Base-by-base conservation (phyloP, 1,140 invertebrate genomes). In the Holotrichia oblita region DNA sequence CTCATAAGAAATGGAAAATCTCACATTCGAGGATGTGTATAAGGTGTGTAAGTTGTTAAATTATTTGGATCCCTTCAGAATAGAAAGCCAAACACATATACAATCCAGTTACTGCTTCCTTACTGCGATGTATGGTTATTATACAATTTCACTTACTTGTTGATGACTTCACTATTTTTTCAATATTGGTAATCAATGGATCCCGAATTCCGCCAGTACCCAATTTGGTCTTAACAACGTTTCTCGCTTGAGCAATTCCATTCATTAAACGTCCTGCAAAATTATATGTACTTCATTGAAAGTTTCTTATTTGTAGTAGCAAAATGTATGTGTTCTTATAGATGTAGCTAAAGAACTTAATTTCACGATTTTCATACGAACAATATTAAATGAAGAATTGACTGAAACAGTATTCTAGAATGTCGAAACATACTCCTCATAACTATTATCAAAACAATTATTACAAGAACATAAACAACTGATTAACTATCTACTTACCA, bases 211-310 rank as follows among this genome's bases (percentile, higher is more conserved):
- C 90, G 3, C 87, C 86, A 34, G 85, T 84, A 79, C 90, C 89
- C 24, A 91, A 87, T 87, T 93, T 93, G 73, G 90, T 86, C 48
- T 89, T 88, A 64, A 95, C 84, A 40, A 91, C 86, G 80, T 92
- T 90, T 84, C 93, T 93, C 20, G 91, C 87, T 83, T 94, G 92
- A 12, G 86, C 81, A 83, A 95, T 93, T 76, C 91, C 91, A 77
- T 90, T 89, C 76, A 94, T 89, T 40, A 94, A 87, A 78, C 91
- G 89, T 85, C 89, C 93, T 94, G 79, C 22, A 90, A 89, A 82
- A 83, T 80, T 80, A 83, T 81, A 81, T 72, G 44, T 40, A 79
- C 20, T 3, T 77, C 12, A 34, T 34, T 34, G 1, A 2, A 34
- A 34, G 27, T 34, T 34, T 34, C 1, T 34, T 4, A 34, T 34